phyloP scores from a whole-genome alignment of 1,140 invertebrate genomes.

The Bombus cullumanus region DNA sequence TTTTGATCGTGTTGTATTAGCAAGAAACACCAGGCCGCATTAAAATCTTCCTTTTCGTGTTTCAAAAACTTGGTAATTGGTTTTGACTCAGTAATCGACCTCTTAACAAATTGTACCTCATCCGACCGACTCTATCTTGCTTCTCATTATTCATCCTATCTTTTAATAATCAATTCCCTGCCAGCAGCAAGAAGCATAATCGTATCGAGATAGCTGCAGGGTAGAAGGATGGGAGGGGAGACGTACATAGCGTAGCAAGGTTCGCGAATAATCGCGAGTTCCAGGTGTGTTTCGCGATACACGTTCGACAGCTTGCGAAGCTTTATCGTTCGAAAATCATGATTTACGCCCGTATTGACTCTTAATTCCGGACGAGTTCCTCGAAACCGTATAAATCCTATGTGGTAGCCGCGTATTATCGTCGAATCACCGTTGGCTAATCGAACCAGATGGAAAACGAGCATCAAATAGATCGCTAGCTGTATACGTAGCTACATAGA shows the following conservation, averaged over 20 bases:
- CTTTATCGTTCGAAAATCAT: conserved; percentile 18
- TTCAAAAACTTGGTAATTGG: conserved; percentile 15
- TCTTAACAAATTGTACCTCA: conserved; percentile 23
- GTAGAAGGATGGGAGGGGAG: neutral
- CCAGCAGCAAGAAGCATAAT: conserved; percentile 27
- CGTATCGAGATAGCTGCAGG: neutral
- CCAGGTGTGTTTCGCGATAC: neutral
- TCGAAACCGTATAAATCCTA: neutral
- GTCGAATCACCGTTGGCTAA: neutral
- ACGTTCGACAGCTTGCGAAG: neutral
- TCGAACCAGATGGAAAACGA: neutral
- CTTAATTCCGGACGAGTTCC: neutral
- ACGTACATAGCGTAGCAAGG: neutral
- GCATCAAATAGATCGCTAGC: neutral
- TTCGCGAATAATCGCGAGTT: neutral
- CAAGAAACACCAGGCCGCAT: neutral
- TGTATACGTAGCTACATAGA: neutral
- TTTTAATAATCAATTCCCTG: conserved; percentile 39
- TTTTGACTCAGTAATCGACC: neutral
- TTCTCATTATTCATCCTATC: conserved; percentile 15
- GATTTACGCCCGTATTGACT: neutral
- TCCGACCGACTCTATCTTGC: neutral
- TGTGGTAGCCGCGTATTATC: neutral
- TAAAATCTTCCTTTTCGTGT: neutral
- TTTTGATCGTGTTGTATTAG: neutral